Conservation (phyloP, 2,113 vertebrate genomes). For the Microtus oregoni region DNA sequence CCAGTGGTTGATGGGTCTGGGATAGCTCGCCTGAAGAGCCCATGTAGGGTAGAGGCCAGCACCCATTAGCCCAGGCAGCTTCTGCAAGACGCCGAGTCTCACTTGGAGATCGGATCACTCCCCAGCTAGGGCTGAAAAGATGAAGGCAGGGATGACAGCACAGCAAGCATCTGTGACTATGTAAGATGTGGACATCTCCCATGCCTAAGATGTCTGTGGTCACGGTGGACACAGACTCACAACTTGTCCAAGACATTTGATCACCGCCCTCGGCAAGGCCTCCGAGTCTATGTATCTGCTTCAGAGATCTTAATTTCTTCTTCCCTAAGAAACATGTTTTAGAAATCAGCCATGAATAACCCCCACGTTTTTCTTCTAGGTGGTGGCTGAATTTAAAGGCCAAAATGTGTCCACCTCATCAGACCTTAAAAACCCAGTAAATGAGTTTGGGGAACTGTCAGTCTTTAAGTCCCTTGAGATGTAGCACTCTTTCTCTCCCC, state of each 20-base stretch:
- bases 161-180: background rate
- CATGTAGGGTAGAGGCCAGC: background rate
- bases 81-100: background rate
- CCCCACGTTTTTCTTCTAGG: background rate
- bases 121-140: background rate
- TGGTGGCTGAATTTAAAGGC: background rate
- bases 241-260: background rate
- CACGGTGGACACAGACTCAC: background rate
- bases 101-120: background rate
- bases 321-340: background rate
- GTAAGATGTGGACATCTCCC: background rate
- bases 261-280: background rate
- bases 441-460: background rate
- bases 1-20: background rate
- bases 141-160: background rate
- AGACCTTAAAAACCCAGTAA: background rate
- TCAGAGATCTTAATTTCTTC: background rate
- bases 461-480: background rate
- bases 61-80: background rate
- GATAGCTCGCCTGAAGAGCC: background rate
- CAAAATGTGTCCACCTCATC: accelerated
- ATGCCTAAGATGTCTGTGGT: background rate
- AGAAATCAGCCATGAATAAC: background rate
- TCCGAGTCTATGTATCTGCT: background rate
- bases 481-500: background rate